Evolutionary conservation across 1,140 invertebrate species (phyloP), one percentile per base, ranked within the genome.

Genomic region (Chrysopa pallens): DNA sequence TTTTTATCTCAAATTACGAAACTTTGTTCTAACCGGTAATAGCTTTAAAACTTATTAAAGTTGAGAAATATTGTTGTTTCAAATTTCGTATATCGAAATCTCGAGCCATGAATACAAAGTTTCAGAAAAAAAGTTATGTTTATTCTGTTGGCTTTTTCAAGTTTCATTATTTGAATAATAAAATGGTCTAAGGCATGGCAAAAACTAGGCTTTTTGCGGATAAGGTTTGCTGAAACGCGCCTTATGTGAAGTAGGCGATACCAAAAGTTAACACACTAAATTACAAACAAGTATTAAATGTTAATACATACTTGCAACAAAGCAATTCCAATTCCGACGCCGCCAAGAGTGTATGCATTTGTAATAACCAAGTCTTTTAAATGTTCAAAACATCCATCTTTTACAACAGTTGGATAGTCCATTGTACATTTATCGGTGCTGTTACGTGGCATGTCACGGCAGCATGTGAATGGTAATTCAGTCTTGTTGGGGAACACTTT

Each of bases 271-370:
- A 46, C 42, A 31, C 12, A 14, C 40, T 28, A 33, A n/a, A n/a
- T n/a, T n/a, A n/a, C 13, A 8, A 39, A 31, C 11, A 14, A 7
- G 35, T n/a, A 4, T 6, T 29, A 44, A 45, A 36, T 36, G 11
- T 29, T 28, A 12, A 28, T 31, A 36, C 17, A 64, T 61, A 84
- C 81, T 74, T 84, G 80, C 52, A 84, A 68, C 37, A 77, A 63
- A 39, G 84, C 81, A 31, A 90, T 78, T 8, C 80, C 80, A 40
- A 87, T 64, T 6, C 80, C 84, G 35, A 85, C 76, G 8, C 75
- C 75, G 14, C 79, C 82, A 41, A 90, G 67, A 39, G 80, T 68
- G 8, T 80, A 52, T 12, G 76, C 78, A 50, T 85, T 80, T 6
- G 71, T 67, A 45, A 80, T 68, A 35, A 88, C 68, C 38, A 70